Base-by-base conservation (phyloP, 2,797 vertebrate species). In the Morelia viridis region DNA sequence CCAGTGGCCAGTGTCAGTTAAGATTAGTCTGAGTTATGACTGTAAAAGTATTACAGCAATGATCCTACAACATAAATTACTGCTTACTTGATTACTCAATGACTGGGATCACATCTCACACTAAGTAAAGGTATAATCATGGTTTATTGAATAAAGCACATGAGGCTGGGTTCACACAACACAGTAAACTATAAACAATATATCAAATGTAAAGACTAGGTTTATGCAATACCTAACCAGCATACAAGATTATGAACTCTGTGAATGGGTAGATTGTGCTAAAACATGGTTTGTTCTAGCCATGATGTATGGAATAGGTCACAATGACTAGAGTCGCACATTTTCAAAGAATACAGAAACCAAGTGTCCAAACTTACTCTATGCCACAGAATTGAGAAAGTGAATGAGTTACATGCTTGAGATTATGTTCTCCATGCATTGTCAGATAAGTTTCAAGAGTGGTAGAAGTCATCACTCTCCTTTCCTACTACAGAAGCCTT, bases 1-100 rank as follows among this genome's bases (percentile, higher is more conserved):
- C 96, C 96, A 95, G 96, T 96, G 96, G 97, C 84, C 93, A 97
- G 90, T 83, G 62, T 86, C 83, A 71, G 83, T 17, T 83, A 68
- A 94, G 26, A 92, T 93, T 93, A 93, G 93, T 87, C 91, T 93
- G 94, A 87, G 57, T 89, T 87, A 28, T 28, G 35, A 41, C 26
- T 7, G 61, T 1, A 41, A 71, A 93, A 95, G 50, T 80, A 94
- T 91, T 93, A 92, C 92, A 93, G 93, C 68, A 41, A 22, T 76
- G 68, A 41, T 35, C 6, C 17, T 76, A 76, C 19, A 76, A 35
- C 15, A 7, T 41, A 76, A 68, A 76, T 41, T 19, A 31, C 68
- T 35, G 19, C 17, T 76, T 35, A 2, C 19, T 68, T 76, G 31
- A 76, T 76, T 76, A 76, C 17, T 76, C 68, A 35, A 7, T 76